These are phyloP conservation scores for Hucho hucho DNA, from an alignment of 2,113 vertebrate genomes.

Conservation along the genomic window DNA sequence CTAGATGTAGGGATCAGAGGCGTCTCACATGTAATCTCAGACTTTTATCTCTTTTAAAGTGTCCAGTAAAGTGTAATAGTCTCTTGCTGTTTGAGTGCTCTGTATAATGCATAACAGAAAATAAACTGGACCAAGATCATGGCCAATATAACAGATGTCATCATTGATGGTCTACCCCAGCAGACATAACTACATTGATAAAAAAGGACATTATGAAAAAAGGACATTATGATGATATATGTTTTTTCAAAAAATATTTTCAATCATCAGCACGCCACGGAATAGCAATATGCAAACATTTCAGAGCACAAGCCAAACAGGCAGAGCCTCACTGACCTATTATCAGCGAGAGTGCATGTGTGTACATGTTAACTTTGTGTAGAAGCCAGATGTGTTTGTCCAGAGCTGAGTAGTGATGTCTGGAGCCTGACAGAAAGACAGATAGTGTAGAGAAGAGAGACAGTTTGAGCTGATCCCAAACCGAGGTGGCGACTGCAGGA, in stretches of 20 bases:
- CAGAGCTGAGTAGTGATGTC: not conserved
- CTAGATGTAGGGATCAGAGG: not conserved
- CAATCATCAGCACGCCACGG: too few relatives aligned
- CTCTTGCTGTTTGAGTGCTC: not conserved
- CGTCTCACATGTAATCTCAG: not conserved
- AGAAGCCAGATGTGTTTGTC: not conserved
- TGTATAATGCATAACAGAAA: too few relatives aligned
- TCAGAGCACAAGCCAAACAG: not conserved
- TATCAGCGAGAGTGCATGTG: not conserved
- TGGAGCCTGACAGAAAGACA: not conserved
- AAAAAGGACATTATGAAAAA: not conserved
- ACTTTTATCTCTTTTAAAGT: too few relatives aligned
- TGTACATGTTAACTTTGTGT: not conserved
- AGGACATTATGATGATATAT: too few relatives aligned
- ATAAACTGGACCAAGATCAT: not conserved
- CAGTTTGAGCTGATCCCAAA: conserved; percentile 2
- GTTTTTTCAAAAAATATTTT: too few relatives aligned
- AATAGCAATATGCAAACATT: not conserved
- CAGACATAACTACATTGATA: not conserved
- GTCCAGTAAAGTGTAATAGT: not conserved
- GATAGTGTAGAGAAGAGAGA: not conserved
- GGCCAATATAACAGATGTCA: not conserved
- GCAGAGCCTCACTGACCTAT: not conserved
- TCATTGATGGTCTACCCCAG: not conserved
- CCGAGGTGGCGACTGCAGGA: conserved; percentile 3